These are phyloP conservation scores for Neoaliturus tenellus DNA, from an alignment of 2,888 invertebrate genomes.

Conservation along the genomic window DNA sequence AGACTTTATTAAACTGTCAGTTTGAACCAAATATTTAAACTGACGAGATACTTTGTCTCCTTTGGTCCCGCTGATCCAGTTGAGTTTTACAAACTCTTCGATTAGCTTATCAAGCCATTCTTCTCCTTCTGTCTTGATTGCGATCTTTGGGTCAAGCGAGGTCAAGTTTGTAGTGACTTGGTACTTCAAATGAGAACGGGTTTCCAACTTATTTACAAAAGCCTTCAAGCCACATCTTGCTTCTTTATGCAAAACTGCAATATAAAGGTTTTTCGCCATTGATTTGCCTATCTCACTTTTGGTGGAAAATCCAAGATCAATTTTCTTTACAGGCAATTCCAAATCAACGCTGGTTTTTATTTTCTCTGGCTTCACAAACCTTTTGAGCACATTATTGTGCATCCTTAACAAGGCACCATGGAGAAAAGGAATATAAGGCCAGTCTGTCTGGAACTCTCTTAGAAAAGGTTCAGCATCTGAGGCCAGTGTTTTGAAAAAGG, in stretches of 20 bases:
- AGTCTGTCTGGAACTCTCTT: constrained; percentile 35
- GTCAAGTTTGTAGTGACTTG: not conserved
- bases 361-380: constrained; percentile 27
- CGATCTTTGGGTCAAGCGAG: not conserved
- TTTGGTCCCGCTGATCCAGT: too few relatives aligned
- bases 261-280: not conserved
- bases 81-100: not conserved
- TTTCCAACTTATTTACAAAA: not conserved
- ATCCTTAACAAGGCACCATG: not conserved
- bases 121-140: not conserved
- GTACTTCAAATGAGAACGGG: not conserved
- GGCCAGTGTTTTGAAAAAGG: constrained; percentile 7
- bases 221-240: not conserved
- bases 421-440: not conserved
- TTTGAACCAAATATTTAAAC: too few relatives aligned
- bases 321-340: not conserved
- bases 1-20: too few relatives aligned
- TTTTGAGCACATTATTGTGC: not conserved
- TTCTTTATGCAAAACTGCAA: not conserved
- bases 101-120: not conserved
- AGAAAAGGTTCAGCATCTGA: not conserved
- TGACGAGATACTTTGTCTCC: too few relatives aligned
- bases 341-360: not conserved
- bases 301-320: constrained; percentile 11
- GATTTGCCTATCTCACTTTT: not conserved